Conservation (phyloP, 1,140 invertebrate species). For the Microplitis demolitor region DNA sequence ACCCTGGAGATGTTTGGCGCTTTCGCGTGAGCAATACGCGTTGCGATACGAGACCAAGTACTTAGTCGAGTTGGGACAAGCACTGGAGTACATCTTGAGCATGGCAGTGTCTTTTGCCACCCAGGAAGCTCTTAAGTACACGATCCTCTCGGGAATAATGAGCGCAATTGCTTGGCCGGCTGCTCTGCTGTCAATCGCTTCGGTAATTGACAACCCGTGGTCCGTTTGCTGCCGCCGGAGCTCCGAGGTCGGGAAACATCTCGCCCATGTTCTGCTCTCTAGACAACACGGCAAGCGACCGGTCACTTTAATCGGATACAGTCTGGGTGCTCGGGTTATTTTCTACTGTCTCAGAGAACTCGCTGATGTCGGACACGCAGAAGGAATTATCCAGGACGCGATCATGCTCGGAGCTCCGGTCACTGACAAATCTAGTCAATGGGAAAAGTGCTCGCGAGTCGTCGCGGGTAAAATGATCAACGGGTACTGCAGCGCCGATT, state of each 20-base stretch:
- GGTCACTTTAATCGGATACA: slow-evolving; percentile 75
- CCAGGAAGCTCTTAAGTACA: slow-evolving; percentile 77
- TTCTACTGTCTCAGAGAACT: slow-evolving; percentile 71
- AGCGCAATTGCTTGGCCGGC: slow-evolving; percentile 75
- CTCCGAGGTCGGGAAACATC: slow-evolving; percentile 70
- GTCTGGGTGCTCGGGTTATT: slow-evolving; percentile 74
- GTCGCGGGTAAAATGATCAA: slow-evolving; percentile 72
- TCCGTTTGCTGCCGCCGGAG: slow-evolving; percentile 72
- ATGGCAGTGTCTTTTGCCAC: slow-evolving; percentile 72
- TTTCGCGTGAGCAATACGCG: slow-evolving; percentile 73
- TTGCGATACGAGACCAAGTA: slow-evolving; percentile 74
- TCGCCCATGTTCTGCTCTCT: slow-evolving; percentile 71
- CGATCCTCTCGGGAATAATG: slow-evolving; percentile 70
- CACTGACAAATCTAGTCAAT: slow-evolving; percentile 61
- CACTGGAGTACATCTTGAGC: slow-evolving; percentile 69
- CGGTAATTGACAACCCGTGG: slow-evolving; percentile 78
- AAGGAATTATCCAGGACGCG: slow-evolving; percentile 75
- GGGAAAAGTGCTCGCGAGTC: slow-evolving; percentile 64
- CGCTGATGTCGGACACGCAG: slow-evolving; percentile 59
- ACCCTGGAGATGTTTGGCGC: slow-evolving; percentile 68
- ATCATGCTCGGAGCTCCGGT: slow-evolving; percentile 74
- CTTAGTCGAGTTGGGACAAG: slow-evolving; percentile 69
- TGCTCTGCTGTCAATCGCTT: slow-evolving; percentile 67
- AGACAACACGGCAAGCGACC: slow-evolving; percentile 73
- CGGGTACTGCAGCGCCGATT: slow-evolving; percentile 71